Conservation (phyloP, 2,888 invertebrate species). For the Pyrocoelia pectoralis region DNA sequence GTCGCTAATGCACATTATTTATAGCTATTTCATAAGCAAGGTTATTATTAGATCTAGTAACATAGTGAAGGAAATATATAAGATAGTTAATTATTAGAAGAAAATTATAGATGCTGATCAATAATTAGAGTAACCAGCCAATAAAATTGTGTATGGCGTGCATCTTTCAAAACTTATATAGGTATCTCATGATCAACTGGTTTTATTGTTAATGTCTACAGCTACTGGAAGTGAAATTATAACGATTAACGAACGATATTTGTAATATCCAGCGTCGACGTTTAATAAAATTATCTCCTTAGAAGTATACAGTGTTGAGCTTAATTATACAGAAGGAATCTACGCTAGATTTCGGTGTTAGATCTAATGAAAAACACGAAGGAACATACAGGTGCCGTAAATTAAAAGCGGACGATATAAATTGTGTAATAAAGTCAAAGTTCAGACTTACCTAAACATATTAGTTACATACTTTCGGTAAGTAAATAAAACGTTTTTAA, state of each 20-base stretch:
- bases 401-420: too few relatives aligned
- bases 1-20: conserved; percentile 28
- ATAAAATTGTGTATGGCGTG: not conserved
- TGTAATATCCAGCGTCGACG: conserved; percentile 20
- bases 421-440: too few relatives aligned
- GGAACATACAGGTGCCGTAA: too few relatives aligned
- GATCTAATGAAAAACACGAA: too few relatives aligned
- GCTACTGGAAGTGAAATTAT: conserved; percentile 35
- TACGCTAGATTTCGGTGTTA: too few relatives aligned
- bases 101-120: conserved; percentile 32
- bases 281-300: conserved; percentile 28
- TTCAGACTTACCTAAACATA: too few relatives aligned
- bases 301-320: conserved; percentile 13
- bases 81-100: conserved; percentile 28
- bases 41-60: conserved; percentile 31
- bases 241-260: conserved; percentile 30
- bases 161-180: conserved; percentile 1
- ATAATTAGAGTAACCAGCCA: conserved; percentile 24
- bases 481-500: not conserved
- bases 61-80: conserved; percentile 25
- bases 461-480: not conserved
- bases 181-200: conserved; percentile 23
- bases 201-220: conserved; percentile 26
- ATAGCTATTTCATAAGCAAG: conserved; percentile 24
- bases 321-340: not conserved